Base-by-base conservation (phyloP, 2,888 invertebrate genomes). In the Dryadula phaetusa region DNA sequence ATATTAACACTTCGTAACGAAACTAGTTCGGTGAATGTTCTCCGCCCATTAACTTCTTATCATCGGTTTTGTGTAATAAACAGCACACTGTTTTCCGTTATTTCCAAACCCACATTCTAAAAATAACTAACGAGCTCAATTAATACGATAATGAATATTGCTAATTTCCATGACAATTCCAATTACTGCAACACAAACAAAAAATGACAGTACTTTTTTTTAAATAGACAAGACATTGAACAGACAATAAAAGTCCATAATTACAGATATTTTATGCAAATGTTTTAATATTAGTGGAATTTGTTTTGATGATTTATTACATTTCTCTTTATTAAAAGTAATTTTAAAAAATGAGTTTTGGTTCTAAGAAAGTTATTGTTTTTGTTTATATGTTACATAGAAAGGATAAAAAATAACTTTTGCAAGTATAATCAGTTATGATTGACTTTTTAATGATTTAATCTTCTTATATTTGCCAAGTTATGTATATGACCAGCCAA, bases 1-100 rank as follows among this genome's bases (percentile, higher is more conserved):
- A 80, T 79, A 79, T 80, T 74, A 72, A 67, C 61, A 71, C 70
- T 71, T 67, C 58, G 58, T 46, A 68, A 63, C 52, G 58, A 70
- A 72, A 72, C 68, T 56, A 70, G 72, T 69, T 63, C 61, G 37
- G 64, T 25, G 68, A 66, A 72, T 56, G 67, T 69, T 67, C 71
- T 53, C 77, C 79, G 76, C 77, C 74, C 72, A 71, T 75, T 64
- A 66, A 74, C 16, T 66, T 62, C 67, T 71, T 72, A 69, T 73
- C 66, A 69, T 66, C 70, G 68, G 63, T 63, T 44, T 63, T 60
- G 18, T 44, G 66, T 70, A 74, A 74, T 70, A 73, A 70, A 74
- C 66, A 70, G 20, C 64, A 46, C 52, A 66, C 61, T 58, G 56
- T 66, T 65, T 67, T 64, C 64, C 66, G 70, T 70, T 70, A 69